Conservation (phyloP, 1,140 invertebrate genomes). For the Odontomachus brunneus region DNA sequence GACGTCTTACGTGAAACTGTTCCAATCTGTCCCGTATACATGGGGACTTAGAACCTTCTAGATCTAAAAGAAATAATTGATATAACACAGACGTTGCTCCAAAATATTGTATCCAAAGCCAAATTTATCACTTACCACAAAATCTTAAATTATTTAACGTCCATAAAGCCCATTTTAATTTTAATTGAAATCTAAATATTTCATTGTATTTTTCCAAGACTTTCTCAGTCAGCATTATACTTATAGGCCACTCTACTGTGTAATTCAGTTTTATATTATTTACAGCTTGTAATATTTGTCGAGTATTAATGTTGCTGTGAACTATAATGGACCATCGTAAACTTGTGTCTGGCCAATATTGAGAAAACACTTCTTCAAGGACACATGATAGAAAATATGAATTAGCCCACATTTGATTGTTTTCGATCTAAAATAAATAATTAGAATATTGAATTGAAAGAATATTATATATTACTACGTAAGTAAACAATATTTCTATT, state of each 20-base stretch:
- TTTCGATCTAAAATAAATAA: conserved; percentile 82
- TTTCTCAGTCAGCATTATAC: conserved; percentile 85
- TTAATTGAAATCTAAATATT: conserved; percentile 88
- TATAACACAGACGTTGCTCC: not conserved
- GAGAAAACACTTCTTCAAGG: conserved; percentile 86
- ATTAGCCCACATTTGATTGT: conserved; percentile 82
- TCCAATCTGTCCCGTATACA: conserved; percentile 73
- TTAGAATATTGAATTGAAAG: conserved; percentile 55
- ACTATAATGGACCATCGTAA: conserved; percentile 82
- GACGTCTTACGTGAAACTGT: conserved; percentile 83
- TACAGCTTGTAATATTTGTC: conserved; percentile 84
- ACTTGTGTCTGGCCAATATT: conserved; percentile 84
- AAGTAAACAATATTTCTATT: not conserved
- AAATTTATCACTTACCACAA: conserved; percentile 78
- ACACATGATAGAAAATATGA: conserved; percentile 84
- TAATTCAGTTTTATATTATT: conserved; percentile 86
- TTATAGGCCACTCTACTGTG: conserved; percentile 86
- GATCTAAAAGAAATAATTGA: conserved; percentile 72
- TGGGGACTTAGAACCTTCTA: conserved; percentile 76
- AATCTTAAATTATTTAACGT: conserved; percentile 87
- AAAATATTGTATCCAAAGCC: not conserved
- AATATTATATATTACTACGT: conserved; percentile 51
- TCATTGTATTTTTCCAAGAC: conserved; percentile 87
- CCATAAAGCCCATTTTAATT: conserved; percentile 88
- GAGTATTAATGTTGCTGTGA: conserved; percentile 69